These are phyloP conservation scores for Drosophila repleta DNA, from an alignment of 1,140 invertebrate species.

Conservation along the genomic window DNA sequence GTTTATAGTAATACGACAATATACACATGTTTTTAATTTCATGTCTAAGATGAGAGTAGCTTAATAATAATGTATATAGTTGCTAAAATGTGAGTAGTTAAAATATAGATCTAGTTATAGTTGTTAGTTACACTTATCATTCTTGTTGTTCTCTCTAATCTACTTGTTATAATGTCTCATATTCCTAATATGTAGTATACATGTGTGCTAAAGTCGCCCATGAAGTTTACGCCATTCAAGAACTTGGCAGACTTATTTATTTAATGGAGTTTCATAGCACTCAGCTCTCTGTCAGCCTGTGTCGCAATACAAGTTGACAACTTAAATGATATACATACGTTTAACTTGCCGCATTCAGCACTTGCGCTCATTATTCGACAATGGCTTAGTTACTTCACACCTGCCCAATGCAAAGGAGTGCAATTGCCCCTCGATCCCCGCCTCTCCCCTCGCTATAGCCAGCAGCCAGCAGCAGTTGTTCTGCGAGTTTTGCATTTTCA, in stretches of 20 bases:
- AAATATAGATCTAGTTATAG: no score
- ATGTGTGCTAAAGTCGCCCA: no score
- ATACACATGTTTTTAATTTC: no score
- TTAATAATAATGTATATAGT: no score
- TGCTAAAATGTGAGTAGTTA: no score
- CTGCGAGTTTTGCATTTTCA: slow-evolving; percentile 70
- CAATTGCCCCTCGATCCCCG: neutral
- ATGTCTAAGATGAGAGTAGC: no score
- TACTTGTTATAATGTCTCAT: no score
- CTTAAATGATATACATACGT: slow-evolving; percentile 25
- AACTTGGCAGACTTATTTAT: neutral
- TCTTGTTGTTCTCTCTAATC: no score
- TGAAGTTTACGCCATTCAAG: no score
- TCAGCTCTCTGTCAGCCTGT: neutral
- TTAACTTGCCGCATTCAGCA: slow-evolving; percentile 34
- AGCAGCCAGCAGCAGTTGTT: neutral
- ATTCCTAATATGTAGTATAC: no score
- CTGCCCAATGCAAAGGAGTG: slow-evolving; percentile 1
- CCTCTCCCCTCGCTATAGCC: neutral
- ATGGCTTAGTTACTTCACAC: slow-evolving; percentile 35
- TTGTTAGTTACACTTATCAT: no score
- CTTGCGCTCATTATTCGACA: slow-evolving; percentile 34
- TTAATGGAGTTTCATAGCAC: slow-evolving; percentile 12
- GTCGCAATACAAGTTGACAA: slow-evolving; percentile 20
- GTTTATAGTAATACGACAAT: no score